A percentile compares a stretch with the other conserved stretches of the same genome.
Evolutionary conservation across 1,140 invertebrate species (phyloP).

Genomic region (Leptopilina boulardi): DNA sequence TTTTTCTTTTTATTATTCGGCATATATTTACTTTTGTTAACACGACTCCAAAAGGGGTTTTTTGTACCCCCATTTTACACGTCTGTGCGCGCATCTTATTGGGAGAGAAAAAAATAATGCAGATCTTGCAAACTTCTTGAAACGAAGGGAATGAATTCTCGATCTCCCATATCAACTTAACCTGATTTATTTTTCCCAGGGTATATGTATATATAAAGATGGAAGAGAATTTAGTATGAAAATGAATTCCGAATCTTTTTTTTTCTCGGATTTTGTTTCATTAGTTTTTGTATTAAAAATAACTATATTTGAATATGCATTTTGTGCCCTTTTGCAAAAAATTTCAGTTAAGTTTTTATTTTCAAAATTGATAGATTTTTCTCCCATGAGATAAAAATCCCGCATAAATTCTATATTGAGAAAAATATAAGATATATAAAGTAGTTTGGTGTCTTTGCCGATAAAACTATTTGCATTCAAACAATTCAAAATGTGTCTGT

Average conservation of each 20-base stretch:
- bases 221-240: too few relatives aligned
- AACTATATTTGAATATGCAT: too few relatives aligned
- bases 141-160: not conserved
- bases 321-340: too few relatives aligned
- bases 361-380: too few relatives aligned
- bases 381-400: too few relatives aligned
- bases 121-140: not conserved
- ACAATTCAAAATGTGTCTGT: conserved; percentile 8
- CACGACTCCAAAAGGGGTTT: conserved; percentile 1
- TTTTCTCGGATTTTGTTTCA: too few relatives aligned
- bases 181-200: too few relatives aligned
- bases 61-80: conserved; percentile 12
- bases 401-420: conserved; percentile 5
- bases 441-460: not conserved
- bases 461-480: conserved; percentile 18
- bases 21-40: not conserved
- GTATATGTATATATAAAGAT: too few relatives aligned
- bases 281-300: too few relatives aligned
- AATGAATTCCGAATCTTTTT: too few relatives aligned
- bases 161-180: too few relatives aligned
- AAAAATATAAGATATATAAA: not conserved
- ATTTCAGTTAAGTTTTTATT: too few relatives aligned
- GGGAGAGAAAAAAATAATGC: not conserved
- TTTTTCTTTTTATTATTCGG: not conserved
- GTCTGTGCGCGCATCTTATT: not conserved